These are phyloP conservation scores for Brachionus calyciflorus DNA, from an alignment of 1,140 invertebrate species.

Conservation along the genomic window DNA sequence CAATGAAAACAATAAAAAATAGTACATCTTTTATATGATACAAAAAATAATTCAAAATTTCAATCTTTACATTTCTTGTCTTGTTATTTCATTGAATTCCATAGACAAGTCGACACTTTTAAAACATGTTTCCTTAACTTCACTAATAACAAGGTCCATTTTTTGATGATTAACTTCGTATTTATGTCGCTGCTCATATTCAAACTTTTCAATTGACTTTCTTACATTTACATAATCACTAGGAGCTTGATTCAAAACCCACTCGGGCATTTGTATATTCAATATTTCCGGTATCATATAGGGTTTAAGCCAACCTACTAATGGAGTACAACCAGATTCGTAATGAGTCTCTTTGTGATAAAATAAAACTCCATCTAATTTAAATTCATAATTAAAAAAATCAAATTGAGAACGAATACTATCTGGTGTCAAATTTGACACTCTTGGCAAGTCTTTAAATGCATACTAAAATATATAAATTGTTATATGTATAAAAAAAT, in stretches of 20 bases:
- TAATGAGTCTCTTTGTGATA: conserved; percentile 68
- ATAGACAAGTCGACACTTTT: background rate
- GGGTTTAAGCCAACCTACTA: conserved; percentile 81
- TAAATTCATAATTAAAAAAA: conserved; percentile 44
- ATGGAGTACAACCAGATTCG: conserved; percentile 71
- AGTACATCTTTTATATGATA: no score
- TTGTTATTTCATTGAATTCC: background rate
- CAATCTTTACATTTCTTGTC: conserved; percentile 1
- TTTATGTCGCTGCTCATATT: background rate
- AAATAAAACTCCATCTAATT: conserved; percentile 60
- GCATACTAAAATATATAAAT: conserved; percentile 51
- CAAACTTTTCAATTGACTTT: conserved; percentile 8
- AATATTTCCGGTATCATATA: conserved; percentile 81
- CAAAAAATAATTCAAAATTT: no score
- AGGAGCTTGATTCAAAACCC: background rate
- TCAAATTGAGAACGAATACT: background rate
- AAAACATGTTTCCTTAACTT: background rate
- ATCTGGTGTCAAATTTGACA: conserved; percentile 51
- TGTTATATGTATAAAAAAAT: conserved; percentile 57
- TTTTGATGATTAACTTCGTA: background rate
- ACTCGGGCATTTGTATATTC: conserved; percentile 62
- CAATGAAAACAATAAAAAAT: no score
- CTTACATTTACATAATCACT: conserved; percentile 25
- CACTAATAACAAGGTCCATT: background rate
- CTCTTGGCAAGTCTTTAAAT: conserved; percentile 54